Evolutionary conservation across 1,140 invertebrate genomes (phyloP), one percentile per base, ranked within the genome.

Genomic region (Drosophila lacertosa): DNA sequence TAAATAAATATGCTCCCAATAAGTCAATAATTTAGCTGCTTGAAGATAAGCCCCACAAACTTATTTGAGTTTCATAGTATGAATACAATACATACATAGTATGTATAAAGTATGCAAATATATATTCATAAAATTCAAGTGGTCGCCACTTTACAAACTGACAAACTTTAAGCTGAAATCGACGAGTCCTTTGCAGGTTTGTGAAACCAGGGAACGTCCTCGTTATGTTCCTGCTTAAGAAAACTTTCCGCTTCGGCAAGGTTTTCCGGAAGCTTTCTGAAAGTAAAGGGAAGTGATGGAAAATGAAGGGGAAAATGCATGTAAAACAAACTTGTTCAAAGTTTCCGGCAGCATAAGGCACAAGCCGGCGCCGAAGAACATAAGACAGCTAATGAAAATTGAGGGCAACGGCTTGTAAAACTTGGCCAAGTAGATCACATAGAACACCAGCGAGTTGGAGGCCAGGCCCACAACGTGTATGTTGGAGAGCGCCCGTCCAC

Each of bases 321-420:
- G n/a, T n/a, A n/a, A n/a, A 10, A 33, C 40, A 3, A 35, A 84
- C 76, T 92, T 89, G 51, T 93, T 90, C 6, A 94, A 71, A 2
- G 94, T 94, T 86, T 95, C 94, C 2, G 94, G 93, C 15, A 95
- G 77, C 11, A 93, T 91, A 2, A 94, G 77, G 58, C 93, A 93
- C 1, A 93, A 78, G 5, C 89, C 67, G 7, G 93, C 93, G 0
- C 93, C 94, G 0, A 92, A 51, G 11, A 94, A 89, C 44, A 93
- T 91, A 20, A 94, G 69, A 4, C 78, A 65, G 9, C 93, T 93
- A 22, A 94, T 89, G 29, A 94, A 86, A 40, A 93, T 76, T n/a
- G 93, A 92, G 2, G 93, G 92, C 16, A 93, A 77, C 1, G 94
- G 92, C 50, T 92, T 91, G 50, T 92, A 93, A 75, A 86, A 92